Percentiles rank a stretch among this genome's conserved stretches.
Evolutionary conservation across 2,888 invertebrate species (phyloP).

Genomic region (Caenorhabditis wallacei): DNA sequence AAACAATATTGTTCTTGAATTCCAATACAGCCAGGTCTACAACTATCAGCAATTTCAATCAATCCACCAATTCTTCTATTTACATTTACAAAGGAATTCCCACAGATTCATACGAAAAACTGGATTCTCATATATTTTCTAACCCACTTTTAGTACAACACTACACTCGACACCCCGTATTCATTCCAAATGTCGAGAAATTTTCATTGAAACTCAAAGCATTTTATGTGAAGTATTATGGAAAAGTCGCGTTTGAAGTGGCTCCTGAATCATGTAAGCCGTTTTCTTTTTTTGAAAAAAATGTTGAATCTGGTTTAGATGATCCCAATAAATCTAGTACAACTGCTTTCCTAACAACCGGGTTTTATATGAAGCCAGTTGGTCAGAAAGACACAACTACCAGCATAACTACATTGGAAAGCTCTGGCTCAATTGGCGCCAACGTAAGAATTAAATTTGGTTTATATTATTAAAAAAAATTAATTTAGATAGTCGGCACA

Average conservation of each 20-base stretch:
- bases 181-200: neutral
- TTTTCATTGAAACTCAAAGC: conserved; percentile 11
- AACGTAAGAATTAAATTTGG: conserved; percentile 9
- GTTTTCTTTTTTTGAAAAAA: neutral
- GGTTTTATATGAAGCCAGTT: conserved; percentile 15
- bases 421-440: neutral
- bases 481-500: neutral
- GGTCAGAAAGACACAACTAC: neutral
- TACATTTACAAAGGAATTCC: conserved; percentile 30
- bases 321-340: conserved; percentile 7
- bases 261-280: conserved; percentile 13
- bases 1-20: conserved; percentile 40
- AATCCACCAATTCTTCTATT: neutral
- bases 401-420: neutral
- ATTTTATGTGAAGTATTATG: conserved; percentile 23
- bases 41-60: conserved; percentile 28
- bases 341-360: neutral
- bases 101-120: conserved; percentile 5
- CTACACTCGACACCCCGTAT: neutral
- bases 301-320: conserved; percentile 12
- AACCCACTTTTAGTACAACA: conserved; percentile 17
- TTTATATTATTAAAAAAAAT: too few relatives aligned
- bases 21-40: conserved; percentile 19
- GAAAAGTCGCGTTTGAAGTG: neutral
- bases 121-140: conserved; percentile 31